Conservation (phyloP, 2,113 vertebrate genomes). For the Ornithorhynchus anatinus region DNA sequence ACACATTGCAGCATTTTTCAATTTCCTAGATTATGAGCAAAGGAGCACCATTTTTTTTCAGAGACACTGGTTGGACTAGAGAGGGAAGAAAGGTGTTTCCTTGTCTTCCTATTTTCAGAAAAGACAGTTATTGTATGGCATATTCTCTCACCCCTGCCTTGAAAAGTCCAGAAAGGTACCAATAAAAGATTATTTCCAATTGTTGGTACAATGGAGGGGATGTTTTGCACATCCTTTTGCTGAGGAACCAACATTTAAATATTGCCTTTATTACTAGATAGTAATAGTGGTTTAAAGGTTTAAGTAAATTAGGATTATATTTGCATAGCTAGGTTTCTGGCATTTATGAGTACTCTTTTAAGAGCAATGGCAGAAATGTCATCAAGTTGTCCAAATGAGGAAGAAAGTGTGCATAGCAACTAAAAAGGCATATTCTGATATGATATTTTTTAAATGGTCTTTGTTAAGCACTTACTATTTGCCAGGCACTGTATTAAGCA, state of each 20-base stretch:
- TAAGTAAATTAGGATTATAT: conserved; percentile 49
- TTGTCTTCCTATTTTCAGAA: too few relatives aligned
- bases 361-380: background rate
- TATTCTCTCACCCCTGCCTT: background rate
- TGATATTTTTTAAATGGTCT: too few relatives aligned
- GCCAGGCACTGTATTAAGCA: too few relatives aligned
- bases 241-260: conserved; percentile 50
- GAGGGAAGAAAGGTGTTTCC: too few relatives aligned
- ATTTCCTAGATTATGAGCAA: too few relatives aligned
- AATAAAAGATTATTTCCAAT: conserved; percentile 60
- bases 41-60: too few relatives aligned
- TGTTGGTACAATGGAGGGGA: conserved; percentile 49
- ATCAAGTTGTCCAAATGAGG: background rate
- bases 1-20: too few relatives aligned
- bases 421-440: background rate
- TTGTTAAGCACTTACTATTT: too few relatives aligned
- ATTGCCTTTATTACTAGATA: conserved; percentile 54
- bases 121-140: too few relatives aligned
- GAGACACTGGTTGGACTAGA: too few relatives aligned
- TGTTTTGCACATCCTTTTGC: conserved; percentile 25
- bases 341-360: background rate
- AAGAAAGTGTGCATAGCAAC: background rate
- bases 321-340: conserved; percentile 32
- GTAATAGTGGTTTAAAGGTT: conserved; percentile 37
- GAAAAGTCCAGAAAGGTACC: background rate